Conservation (phyloP, 2,888 invertebrate species). For the Ophion ventricosus region DNA sequence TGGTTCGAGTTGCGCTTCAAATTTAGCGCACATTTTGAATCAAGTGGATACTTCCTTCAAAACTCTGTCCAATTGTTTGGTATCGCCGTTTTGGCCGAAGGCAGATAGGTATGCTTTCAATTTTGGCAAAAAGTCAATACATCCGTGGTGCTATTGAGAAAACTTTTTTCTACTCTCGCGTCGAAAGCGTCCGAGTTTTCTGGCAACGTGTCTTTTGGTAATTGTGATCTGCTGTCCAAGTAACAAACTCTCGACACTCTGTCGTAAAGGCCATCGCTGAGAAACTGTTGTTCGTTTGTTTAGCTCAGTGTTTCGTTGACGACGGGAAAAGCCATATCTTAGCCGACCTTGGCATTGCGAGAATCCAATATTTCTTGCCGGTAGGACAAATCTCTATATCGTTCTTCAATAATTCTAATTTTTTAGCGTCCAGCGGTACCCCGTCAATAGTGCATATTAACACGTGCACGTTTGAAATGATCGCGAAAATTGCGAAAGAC, state of each 20-base stretch:
- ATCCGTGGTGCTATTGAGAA: not conserved
- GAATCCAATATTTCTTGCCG: not conserved
- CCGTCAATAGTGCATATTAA: not conserved
- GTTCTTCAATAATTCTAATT: slow-evolving; percentile 37
- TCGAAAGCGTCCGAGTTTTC: slow-evolving; percentile 46
- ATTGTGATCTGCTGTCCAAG: slow-evolving; percentile 4
- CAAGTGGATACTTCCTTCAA: slow-evolving; percentile 50
- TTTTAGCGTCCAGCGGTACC: not conserved
- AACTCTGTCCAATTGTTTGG: slow-evolving; percentile 15
- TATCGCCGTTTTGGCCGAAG: slow-evolving; percentile 49
- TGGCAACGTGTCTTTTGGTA: not conserved
- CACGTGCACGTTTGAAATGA: slow-evolving; percentile 1
- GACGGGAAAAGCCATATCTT: not conserved
- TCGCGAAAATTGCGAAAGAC: slow-evolving; percentile 26
- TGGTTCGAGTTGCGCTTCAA: slow-evolving; percentile 20
- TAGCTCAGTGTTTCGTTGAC: not conserved
- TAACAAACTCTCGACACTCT: slow-evolving; percentile 65
- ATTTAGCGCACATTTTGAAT: slow-evolving; percentile 53
- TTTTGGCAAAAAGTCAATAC: slow-evolving; percentile 50
- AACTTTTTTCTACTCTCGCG: slow-evolving; percentile 30
- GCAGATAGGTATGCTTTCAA: slow-evolving; percentile 37
- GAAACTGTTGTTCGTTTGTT: slow-evolving; percentile 26
- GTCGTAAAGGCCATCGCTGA: slow-evolving; percentile 73
- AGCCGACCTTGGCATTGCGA: slow-evolving; percentile 33
- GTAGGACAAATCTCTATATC: not conserved